Evolutionary conservation across 2,113 vertebrate species (phyloP), one percentile per base, ranked within the genome.

Genomic region (Camarhynchus parvulus): DNA sequence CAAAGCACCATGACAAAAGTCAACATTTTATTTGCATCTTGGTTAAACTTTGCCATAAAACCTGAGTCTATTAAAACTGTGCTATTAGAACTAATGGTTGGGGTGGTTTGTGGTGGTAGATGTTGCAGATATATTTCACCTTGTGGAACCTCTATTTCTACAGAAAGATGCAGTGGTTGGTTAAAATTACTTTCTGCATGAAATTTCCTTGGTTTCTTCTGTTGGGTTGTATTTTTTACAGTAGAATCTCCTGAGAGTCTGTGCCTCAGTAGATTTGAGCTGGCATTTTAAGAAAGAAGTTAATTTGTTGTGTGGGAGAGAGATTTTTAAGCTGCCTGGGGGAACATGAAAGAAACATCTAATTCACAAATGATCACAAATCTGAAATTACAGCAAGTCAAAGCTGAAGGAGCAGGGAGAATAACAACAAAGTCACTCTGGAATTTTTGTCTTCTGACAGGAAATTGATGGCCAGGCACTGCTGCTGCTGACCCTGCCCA

Each of bases 391-490:
- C 11, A 68, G 56, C 37, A 49, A 61, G 49, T 59, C 46, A 87
- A 76, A 91, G 28, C 63, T 66, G 67, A 75, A 41, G 53, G 86
- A 72, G 42, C 31, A 44, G 30, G 17, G 52, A 55, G 39, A 31
- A 25, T 62, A 69, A 88, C 77, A 39, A 35, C 37, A 18, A 83
- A 83, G 27, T 86, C 63, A 61, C 41, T 90, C 1, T 81, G 79
- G 79, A 88, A 67, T 68, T 87, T 97, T 95, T 98, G 53, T 98
- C 49, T 96, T 61, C 92, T 96, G 93, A 66, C 95, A 99, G 99
- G 99, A 99, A 97, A 99, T 99, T 11, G 99, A 99, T n/a, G 99
- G 99, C 82, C 99, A 99, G 95, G 99, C 99, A 15, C 98, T 99
- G 82, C 98, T 99, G 85, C 98, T 99, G 93, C 98, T 99, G 78